These are phyloP conservation scores for Monopis laevigella DNA, from an alignment of 2,888 invertebrate genomes.

Conservation along the genomic window DNA sequence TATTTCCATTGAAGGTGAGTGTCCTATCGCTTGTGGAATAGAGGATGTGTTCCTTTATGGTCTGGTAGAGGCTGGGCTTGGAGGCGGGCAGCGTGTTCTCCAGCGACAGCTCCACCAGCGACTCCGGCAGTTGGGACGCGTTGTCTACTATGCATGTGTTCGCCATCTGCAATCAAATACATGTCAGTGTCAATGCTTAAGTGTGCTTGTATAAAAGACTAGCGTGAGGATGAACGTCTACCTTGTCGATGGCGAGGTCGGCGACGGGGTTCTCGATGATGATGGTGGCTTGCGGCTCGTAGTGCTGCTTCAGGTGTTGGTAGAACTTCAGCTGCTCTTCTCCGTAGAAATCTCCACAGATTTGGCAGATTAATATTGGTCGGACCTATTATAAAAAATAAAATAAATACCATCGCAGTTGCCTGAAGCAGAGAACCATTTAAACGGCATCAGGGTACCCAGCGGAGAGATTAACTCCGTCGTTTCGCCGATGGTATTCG, in stretches of 20 bases:
- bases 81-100: conserved; percentile 42
- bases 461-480: no score
- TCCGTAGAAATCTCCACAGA: conserved; percentile 78
- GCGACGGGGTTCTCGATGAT: conserved; percentile 54
- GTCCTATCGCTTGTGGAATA: conserved; percentile 47
- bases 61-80: conserved; percentile 48
- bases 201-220: no score
- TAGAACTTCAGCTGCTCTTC: conserved; percentile 84
- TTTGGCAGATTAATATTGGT: conserved; percentile 74
- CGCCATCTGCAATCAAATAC: conserved; percentile 36
- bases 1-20: conserved; percentile 36
- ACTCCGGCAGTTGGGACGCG: conserved; percentile 47
- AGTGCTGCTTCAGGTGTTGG: conserved; percentile 84
- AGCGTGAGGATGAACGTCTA: conserved; percentile 20
- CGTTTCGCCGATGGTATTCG: no score
- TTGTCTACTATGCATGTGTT: conserved; percentile 57
- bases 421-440: no score
- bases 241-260: conserved; percentile 53
- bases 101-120: conserved; percentile 54
- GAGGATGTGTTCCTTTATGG: conserved; percentile 48
- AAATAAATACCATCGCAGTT: no score
- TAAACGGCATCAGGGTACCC: no score
- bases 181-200: no score
- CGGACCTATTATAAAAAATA: no score
- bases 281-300: conserved; percentile 69